Evolutionary conservation across 2,888 invertebrate species (phyloP).

Genomic region (Diplolepis rosae): DNA sequence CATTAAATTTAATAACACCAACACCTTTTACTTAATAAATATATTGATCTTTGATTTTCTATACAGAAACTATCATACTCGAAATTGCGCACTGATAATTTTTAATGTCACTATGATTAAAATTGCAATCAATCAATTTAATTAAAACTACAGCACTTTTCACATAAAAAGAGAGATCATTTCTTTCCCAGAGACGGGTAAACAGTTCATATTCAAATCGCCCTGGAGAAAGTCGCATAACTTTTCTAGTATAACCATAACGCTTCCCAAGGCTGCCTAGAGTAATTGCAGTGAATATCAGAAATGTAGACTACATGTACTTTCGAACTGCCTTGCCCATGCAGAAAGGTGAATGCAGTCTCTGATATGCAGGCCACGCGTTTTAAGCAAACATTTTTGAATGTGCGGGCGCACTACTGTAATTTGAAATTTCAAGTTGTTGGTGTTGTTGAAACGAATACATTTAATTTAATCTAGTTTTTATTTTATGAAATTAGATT

Average conservation of each 20-base stretch:
- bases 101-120: not conserved
- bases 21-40: not conserved
- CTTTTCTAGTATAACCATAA: slow-evolving; percentile 50
- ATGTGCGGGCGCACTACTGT: not conserved
- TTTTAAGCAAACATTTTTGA: slow-evolving; percentile 31
- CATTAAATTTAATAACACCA: no score
- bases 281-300: slow-evolving; percentile 55
- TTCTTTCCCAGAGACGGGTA: not conserved
- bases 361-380: slow-evolving; percentile 37
- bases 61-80: not conserved
- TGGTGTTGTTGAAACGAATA: not conserved
- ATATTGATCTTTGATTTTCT: no score
- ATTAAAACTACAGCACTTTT: not conserved
- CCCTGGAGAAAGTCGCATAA: slow-evolving; percentile 57
- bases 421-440: not conserved
- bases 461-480: not conserved
- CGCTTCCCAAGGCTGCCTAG: slow-evolving; percentile 57
- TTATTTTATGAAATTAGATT: not conserved
- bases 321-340: slow-evolving; percentile 64
- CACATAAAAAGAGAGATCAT: not conserved
- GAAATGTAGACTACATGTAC: slow-evolving; percentile 61
- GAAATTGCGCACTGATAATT: not conserved
- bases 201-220: slow-evolving; percentile 23
- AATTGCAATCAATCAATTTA: not conserved
- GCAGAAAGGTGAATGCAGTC: slow-evolving; percentile 43